Percentiles rank a stretch among this genome's conserved stretches.
Conservation (phyloP, 1,140 invertebrate species). For the Habropoda laboriosa region DNA sequence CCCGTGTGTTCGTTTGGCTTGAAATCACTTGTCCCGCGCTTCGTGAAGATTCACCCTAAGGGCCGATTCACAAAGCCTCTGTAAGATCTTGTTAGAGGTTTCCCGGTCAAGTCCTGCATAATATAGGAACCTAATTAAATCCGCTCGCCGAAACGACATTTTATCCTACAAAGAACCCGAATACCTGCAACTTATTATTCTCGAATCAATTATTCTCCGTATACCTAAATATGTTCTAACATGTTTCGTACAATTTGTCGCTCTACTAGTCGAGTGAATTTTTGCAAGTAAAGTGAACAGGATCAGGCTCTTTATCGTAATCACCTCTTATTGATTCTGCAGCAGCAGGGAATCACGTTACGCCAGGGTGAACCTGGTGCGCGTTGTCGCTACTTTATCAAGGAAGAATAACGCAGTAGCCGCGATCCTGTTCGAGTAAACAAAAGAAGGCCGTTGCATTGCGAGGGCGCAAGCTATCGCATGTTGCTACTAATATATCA, state of each 20-base stretch:
- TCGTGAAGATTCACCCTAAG: constrained; percentile 53
- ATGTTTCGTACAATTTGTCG: neutral
- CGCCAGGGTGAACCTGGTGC: constrained; percentile 10
- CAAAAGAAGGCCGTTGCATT: constrained; percentile 7
- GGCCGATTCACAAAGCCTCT: constrained; percentile 41
- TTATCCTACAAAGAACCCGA: neutral
- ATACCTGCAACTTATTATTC: neutral
- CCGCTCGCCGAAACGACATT: neutral
- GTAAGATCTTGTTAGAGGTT: neutral
- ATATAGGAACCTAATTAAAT: neutral
- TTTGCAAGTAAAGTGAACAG: too few species aligned
- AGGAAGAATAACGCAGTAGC: constrained; percentile 37
- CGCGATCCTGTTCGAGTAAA: constrained; percentile 37
- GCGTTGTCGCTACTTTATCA: constrained; percentile 43
- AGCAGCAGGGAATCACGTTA: constrained; percentile 37
- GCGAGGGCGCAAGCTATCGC: constrained; percentile 37
- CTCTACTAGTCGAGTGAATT: neutral
- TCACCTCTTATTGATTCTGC: constrained; percentile 38
- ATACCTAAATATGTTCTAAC: neutral
- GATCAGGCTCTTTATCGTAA: constrained; percentile 8
- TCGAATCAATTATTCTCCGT: neutral
- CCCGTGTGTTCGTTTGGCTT: constrained; percentile 47
- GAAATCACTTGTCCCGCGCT: constrained; percentile 49
- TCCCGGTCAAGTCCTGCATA: neutral
- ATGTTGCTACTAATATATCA: constrained; percentile 19